Base-by-base conservation (phyloP, 2,797 vertebrate genomes). In the Apogon hyalosoma region DNA sequence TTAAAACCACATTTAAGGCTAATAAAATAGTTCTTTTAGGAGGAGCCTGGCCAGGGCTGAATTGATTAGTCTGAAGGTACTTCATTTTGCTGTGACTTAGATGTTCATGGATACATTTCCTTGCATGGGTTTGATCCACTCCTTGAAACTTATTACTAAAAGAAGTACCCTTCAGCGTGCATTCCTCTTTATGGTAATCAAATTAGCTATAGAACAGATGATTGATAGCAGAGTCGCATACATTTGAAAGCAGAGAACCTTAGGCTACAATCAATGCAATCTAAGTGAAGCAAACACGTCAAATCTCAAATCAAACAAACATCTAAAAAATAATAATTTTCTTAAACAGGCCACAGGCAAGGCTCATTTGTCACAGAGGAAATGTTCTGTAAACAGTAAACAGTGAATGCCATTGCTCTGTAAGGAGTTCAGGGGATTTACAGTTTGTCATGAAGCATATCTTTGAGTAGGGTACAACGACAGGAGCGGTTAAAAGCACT, bases 141-240 rank as follows among this genome's bases (percentile, higher is more conserved):
- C 28, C 19, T 56, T 1, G 38, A 63, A 67, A 56, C 14, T 40
- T 59, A 14, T 7, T 33, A 50, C 59, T 10, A 24, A 62, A 50
- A 48, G 46, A 56, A 55, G n/a, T 49, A 51, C 47, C 56, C 42
- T 69, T 52, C 21, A 33, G 52, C 16, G 1, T 39, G 11, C 68
- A 13, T 45, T 40, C 11, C 3, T 63, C 10, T 52, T 56, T 60
- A 80, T 64, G 19, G 21, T 78, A 80, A 79, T 73, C 31, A 70
- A n/a, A 13, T 53, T 58, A 73, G 56, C 12, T 38, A 31, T 45
- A 55, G 28, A 73, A 59, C 42, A 24, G 11, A 71, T 84, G 76
- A 87, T 76, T 78, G 69, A 88, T 86, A 58, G 61, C 59, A 61
- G 19, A 73, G 63, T 14, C 61, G 15, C 18, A 72, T 73, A 64